These are phyloP conservation scores for Rhodophaea formosa DNA, from an alignment of 2,888 invertebrate species.

Conservation along the genomic window DNA sequence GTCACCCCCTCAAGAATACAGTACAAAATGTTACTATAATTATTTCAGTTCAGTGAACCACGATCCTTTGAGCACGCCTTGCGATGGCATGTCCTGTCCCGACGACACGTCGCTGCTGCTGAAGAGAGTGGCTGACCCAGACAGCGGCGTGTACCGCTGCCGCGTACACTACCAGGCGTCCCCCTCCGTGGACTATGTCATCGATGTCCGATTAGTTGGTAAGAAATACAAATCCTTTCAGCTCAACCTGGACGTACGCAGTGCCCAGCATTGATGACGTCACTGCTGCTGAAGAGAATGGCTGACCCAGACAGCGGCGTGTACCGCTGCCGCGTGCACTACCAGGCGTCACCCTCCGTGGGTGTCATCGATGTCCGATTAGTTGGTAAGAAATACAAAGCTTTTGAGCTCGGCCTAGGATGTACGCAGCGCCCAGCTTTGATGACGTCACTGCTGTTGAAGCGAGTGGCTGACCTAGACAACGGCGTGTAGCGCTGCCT, in stretches of 20 bases:
- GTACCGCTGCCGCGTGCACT: conserved; percentile 65
- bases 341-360: conserved; percentile 59
- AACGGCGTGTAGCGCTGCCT: no score
- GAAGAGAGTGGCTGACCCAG: conserved; percentile 45
- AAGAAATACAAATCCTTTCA: conserved; percentile 35
- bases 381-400: conserved; percentile 66
- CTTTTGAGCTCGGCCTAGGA: no score
- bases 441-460: no score
- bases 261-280: conserved; percentile 56
- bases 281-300: conserved; percentile 51
- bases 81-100: conserved; percentile 44
- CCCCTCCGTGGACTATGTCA: conserved; percentile 56
- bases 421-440: no score
- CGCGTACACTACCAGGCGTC: conserved; percentile 65
- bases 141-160: conserved; percentile 59
- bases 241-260: conserved; percentile 42
- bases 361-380: conserved; percentile 56
- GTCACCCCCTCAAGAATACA: not conserved
- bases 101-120: conserved; percentile 62
- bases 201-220: conserved; percentile 60
- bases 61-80: conserved; percentile 46
- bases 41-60: conserved; percentile 37
- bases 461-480: no score
- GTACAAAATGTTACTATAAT: not conserved
- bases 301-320: conserved; percentile 48